phyloP scores from a whole-genome alignment of 2,113 vertebrate genomes.

The Vulpes ferrilata region DNA sequence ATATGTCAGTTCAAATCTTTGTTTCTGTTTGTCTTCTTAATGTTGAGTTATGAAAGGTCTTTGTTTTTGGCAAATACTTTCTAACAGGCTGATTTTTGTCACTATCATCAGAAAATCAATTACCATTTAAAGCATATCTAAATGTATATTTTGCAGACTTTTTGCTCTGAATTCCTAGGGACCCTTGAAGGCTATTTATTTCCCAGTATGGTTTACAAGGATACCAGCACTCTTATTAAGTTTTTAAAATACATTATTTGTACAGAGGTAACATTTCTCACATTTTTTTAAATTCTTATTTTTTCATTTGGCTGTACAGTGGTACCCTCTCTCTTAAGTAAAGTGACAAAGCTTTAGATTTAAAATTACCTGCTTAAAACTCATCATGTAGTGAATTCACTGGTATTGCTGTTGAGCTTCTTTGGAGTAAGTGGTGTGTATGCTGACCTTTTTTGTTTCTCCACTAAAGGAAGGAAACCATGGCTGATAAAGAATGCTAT shows the following conservation, averaged over 20 bases:
- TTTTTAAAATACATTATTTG: not conserved
- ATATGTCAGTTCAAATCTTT: not conserved
- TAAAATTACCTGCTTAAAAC: not conserved
- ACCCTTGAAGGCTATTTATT: not conserved
- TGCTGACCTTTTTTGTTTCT: not conserved
- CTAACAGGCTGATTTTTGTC: conserved; percentile 34
- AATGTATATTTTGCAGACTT: not conserved
- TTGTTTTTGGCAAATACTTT: conserved; percentile 42
- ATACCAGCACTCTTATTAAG: not conserved
- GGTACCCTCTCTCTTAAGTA: not conserved
- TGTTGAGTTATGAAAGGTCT: not conserved
- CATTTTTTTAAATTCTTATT: not conserved
- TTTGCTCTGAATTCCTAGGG: conserved; percentile 3
- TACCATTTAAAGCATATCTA: not conserved
- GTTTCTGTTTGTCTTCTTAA: conserved; percentile 7
- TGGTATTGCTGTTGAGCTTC: not conserved
- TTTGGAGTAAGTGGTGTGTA: not conserved
- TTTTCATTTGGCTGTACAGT: not conserved
- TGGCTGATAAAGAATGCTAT: not conserved
- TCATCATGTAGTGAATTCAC: not conserved
- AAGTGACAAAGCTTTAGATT: conserved; percentile 1
- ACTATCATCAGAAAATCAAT: conserved; percentile 1
- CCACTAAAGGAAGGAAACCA: not conserved
- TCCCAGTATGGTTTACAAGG: not conserved
- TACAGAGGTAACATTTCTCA: not conserved